Evolutionary conservation across 1,140 invertebrate species (phyloP), one percentile per base, ranked within the genome.

Genomic region (Lasioglossum albipes): DNA sequence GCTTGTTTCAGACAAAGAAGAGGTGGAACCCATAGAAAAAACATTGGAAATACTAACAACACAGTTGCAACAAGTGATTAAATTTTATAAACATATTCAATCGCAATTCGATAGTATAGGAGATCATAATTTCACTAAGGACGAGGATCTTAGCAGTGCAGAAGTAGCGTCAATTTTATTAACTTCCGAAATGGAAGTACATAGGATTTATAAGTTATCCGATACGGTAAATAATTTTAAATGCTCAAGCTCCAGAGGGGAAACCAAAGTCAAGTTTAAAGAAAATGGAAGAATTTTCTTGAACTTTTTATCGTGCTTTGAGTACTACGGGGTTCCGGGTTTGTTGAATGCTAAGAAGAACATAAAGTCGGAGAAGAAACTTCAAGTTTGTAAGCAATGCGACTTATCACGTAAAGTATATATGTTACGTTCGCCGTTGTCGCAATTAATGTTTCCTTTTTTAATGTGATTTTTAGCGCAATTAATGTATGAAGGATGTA

Each of bases 401-500:
- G 4, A 80, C 72, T 59, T 41, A 7, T 13, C 13, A 45, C n/a
- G 5, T 13, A 61, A 13, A 20, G n/a, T 49, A 12, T 62, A 13
- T 27, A 2, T 31, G 71, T 62, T 31, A 13, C 42, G 49, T 45
- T 36, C 13, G 36, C 42, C 12, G 22, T 54, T 62, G 36, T 64
- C 61, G 7, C 7, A 31, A 72, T 66, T 59, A 52, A n/a, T 7
- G 13, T 16, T 57, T 20, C 20, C 59, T 16, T 49, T 41, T 41
- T 59, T 18, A 41, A 54, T 36, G 2, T 27, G 36, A 31, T 66
- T 71, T 92, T 90, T 93, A 91, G 94, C 95, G 62, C 93, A 94
- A 86, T 89, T 95, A 77, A 93, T 96, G 61, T 96, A 95, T 86
- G 94, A 95, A 88, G 94, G 94, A 22, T 94, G 95, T 84, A 94